Conservation (phyloP, 2,113 vertebrate species). For the Xenotilapia flavipinnis region DNA sequence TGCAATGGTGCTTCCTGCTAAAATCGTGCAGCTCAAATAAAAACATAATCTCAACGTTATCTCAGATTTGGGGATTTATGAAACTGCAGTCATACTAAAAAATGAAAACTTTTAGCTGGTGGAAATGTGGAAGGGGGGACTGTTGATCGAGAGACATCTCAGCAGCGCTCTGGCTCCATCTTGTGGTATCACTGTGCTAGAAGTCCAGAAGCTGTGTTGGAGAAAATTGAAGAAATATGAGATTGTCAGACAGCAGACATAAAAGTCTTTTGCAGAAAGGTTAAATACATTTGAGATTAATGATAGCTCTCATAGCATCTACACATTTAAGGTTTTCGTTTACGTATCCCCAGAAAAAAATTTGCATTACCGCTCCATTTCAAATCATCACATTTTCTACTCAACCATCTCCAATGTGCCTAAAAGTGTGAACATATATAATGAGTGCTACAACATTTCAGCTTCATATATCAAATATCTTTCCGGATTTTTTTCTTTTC, state of each 20-base stretch:
- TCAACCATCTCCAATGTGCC: neutral
- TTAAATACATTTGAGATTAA: neutral
- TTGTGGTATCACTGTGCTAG: constrained; percentile 43
- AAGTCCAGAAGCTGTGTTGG: constrained; percentile 65
- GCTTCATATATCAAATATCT: neutral
- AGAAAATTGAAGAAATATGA: neutral
- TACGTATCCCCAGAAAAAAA: neutral
- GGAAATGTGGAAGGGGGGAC: neutral
- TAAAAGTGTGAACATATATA: neutral
- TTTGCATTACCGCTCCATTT: neutral
- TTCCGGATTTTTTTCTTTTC: fast-evolving
- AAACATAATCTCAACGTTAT: neutral
- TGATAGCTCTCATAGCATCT: neutral
- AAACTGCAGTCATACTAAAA: neutral
- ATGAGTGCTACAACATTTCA: neutral
- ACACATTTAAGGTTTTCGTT: neutral
- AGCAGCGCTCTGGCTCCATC: constrained; percentile 53
- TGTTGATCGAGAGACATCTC: neutral
- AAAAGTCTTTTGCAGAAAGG: neutral
- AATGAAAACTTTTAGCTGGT: neutral
- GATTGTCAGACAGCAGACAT: neutral
- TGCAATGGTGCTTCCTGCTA: neutral
- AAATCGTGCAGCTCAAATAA: neutral
- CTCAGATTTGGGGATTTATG: neutral
- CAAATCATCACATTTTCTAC: neutral